These are phyloP conservation scores for Mamestra brassicae DNA, from an alignment of 2,888 invertebrate species.

Conservation along the genomic window DNA sequence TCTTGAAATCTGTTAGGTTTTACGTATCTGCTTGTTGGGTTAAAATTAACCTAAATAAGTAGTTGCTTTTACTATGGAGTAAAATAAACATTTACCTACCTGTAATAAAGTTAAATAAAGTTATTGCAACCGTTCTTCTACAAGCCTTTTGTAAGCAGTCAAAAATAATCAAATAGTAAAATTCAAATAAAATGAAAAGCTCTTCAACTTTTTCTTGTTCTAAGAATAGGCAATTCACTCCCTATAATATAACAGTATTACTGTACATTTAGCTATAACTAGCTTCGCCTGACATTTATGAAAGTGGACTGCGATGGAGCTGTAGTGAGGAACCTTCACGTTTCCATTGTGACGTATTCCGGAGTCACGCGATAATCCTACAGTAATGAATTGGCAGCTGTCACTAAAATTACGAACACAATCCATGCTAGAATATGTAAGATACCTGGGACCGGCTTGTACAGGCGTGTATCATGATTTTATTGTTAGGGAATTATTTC, in stretches of 20 bases:
- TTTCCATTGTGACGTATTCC: conserved; percentile 58
- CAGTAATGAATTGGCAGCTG: conserved; percentile 70
- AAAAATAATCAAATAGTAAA: neutral
- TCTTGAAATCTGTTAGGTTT: neutral
- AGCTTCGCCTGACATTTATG: conserved; percentile 56
- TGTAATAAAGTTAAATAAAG: neutral
- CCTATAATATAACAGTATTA: conserved; percentile 18
- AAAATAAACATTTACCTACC: conserved; percentile 1
- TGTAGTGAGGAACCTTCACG: conserved; percentile 50
- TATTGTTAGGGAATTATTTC: conserved; percentile 25
- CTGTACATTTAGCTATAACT: conserved; percentile 33
- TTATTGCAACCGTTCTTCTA: neutral
- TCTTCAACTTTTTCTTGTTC: neutral
- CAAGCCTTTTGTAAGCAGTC: neutral
- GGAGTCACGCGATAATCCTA: conserved; percentile 67
- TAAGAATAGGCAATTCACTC: conserved; percentile 4
- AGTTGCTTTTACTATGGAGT: neutral
- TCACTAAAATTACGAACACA: conserved; percentile 66
- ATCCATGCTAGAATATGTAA: conserved; percentile 60
- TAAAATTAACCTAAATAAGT: neutral
- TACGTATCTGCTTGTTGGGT: neutral
- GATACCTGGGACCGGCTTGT: conserved; percentile 5
- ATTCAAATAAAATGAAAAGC: neutral
- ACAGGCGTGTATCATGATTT: conserved; percentile 16
- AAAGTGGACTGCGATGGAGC: conserved; percentile 45